Base-by-base conservation (phyloP, 2,113 vertebrate genomes). In the Zingel zingel region DNA sequence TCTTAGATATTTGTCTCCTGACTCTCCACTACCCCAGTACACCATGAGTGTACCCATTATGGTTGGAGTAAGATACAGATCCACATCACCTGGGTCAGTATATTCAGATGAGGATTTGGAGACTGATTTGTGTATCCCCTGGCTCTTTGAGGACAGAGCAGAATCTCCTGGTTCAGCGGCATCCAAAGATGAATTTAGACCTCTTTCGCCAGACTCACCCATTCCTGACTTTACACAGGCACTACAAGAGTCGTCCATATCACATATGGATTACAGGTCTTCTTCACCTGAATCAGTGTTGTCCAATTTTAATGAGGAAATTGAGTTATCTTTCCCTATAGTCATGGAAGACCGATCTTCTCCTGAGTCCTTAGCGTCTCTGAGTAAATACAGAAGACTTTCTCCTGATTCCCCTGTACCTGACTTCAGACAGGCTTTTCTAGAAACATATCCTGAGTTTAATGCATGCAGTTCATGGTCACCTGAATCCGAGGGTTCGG, bases 201-300 rank as follows among this genome's bases (percentile, higher is more conserved):
- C 27, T 6, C 86, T 92, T 54, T 86, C 77, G 1, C 81, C 89
- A 39, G 93, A 94, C 33, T 94, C 94, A 54, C 93, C 93, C 10
- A 63, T 92, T 63, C 92, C 87, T 77, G 75, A 80, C 1, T 93
- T 88, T 57, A 64, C 23, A 64, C 81, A 61, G 6, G 48, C 25
- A 18, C 51, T 74, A 0, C 16, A 23, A 18, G 56, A 65, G 43
- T 58, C 47, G 6, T 1, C 16, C 0, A 14, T 82, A 6, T 61
- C 61, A 23, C 30, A 70, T 13, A 27, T 11, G 4, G 51, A 23
- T 8, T 71, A 63, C 2, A 83, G 88, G 45, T 90, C 85, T 18
- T 25, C n/a, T n/a, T 88, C 82, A 4, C 84, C 88, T 36, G 86
- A 90, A 3, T 86, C 85, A 19, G 18, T 82, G 2, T 25, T 25